Percentiles rank a stretch among this genome's conserved stretches.
phyloP scores from a whole-genome alignment of 2,888 invertebrate species.

The Caenorhabditis auriculariae region DNA sequence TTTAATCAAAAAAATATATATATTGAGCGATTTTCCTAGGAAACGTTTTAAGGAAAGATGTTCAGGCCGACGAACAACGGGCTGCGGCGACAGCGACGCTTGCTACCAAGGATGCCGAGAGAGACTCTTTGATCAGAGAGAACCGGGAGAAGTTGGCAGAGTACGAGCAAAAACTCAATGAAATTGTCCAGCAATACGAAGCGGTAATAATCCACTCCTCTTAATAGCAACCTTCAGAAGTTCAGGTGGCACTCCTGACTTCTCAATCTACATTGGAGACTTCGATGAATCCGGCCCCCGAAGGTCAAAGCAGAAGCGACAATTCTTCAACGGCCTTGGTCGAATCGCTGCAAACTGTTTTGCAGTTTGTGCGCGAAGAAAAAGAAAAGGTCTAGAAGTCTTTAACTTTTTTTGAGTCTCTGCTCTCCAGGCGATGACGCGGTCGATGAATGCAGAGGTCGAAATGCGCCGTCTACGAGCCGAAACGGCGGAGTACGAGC shows the following conservation, averaged over 20 bases:
- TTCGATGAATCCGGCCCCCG: no score
- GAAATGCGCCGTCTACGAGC: conserved; percentile 33
- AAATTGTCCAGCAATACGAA: conserved; percentile 23
- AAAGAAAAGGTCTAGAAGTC: conserved; percentile 11
- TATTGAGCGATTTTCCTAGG: no score
- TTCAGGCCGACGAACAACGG: conserved; percentile 20
- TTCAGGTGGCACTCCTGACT: background rate
- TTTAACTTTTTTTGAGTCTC: background rate
- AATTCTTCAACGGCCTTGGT: no score
- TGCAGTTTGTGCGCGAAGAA: conserved; percentile 28
- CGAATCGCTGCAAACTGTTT: conserved; percentile 12
- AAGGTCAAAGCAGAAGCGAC: no score
- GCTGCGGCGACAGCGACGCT: conserved; percentile 12
- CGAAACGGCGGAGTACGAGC: conserved; percentile 27
- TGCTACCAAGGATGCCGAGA: conserved; percentile 13
- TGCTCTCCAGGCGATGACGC: conserved; percentile 14
- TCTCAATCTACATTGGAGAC: background rate
- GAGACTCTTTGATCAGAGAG: conserved; percentile 2
- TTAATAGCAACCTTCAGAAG: no score
- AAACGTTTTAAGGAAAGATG: no score
- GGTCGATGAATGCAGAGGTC: conserved; percentile 42
- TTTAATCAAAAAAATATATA: no score
- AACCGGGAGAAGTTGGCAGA: conserved; percentile 9
- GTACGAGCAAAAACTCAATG: conserved; percentile 17
- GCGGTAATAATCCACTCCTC: no score